Evolutionary conservation across 2,888 invertebrate species (phyloP).

Genomic region (Dusona sp.): DNA sequence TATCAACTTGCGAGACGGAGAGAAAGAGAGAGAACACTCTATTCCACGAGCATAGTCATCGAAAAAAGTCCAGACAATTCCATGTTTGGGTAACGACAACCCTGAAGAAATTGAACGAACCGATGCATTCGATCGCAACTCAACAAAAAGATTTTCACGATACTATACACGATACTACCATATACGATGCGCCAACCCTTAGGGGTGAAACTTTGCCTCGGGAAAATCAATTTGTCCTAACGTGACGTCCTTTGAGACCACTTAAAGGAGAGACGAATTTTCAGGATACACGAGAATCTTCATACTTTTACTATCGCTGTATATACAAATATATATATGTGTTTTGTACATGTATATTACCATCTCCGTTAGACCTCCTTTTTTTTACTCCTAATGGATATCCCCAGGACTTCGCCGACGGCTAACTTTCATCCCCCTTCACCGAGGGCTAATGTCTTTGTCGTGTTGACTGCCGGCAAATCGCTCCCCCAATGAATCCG

Average conservation of each 20-base stretch:
- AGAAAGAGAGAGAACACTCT: background rate
- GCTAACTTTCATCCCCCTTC: conserved; percentile 46
- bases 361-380: conserved; percentile 25
- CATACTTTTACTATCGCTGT: background rate
- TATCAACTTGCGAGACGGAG: background rate
- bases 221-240: conserved; percentile 81
- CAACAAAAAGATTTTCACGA: conserved; percentile 33
- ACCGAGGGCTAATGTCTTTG: conserved; percentile 82
- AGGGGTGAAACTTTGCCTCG: conserved; percentile 42
- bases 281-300: conserved; percentile 68
- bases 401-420: conserved; percentile 50
- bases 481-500: conserved; percentile 77
- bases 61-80: conserved; percentile 8
- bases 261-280: conserved; percentile 76
- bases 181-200: conserved; percentile 32
- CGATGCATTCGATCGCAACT: conserved; percentile 19
- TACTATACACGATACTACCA: background rate
- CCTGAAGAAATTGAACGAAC: conserved; percentile 17
- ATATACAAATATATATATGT: conserved; percentile 26
- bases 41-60: background rate
- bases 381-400: conserved; percentile 59
- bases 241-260: conserved; percentile 81
- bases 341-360: conserved; percentile 16
- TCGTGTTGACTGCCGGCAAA: conserved; percentile 84
- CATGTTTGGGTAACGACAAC: background rate